Evolutionary conservation across 2,888 invertebrate genomes (phyloP).

Genomic region (Polietes domitor): DNA sequence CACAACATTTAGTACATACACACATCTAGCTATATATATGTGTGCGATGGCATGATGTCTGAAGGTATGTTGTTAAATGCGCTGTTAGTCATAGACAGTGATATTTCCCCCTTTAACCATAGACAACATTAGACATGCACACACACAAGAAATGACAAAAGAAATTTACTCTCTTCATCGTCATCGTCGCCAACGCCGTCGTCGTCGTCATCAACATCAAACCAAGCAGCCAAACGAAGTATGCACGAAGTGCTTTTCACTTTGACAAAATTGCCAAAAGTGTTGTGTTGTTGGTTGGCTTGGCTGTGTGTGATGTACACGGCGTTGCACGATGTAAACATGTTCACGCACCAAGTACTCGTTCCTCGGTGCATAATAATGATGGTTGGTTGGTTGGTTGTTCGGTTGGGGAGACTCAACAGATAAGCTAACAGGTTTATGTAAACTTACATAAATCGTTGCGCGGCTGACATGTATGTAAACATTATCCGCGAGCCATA

Average conservation of each 20-base stretch:
- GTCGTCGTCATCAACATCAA: not conserved
- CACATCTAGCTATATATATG: not conserved
- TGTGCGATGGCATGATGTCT: too few species aligned
- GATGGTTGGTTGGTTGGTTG: not conserved
- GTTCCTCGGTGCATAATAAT: not conserved
- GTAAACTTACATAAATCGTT: not conserved
- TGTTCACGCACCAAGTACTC: not conserved
- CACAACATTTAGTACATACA: not conserved
- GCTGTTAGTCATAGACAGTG: too few species aligned
- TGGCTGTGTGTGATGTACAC: not conserved
- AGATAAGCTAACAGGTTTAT: not conserved
- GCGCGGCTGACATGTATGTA: not conserved
- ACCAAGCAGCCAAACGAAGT: constrained; percentile 1
- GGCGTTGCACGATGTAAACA: not conserved
- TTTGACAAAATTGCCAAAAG: not conserved
- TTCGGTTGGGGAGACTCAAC: not conserved
- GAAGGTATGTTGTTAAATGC: too few species aligned
- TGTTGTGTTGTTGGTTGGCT: not conserved
- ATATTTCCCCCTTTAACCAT: too few species aligned
- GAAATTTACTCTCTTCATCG: not conserved
- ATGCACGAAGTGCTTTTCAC: not conserved
- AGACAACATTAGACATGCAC: too few species aligned
- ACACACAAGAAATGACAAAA: too few species aligned
- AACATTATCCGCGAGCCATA: not conserved
- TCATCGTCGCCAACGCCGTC: not conserved